Evolutionary conservation across 2,113 vertebrate species (phyloP).

Genomic region (Lepisosteus osseus): DNA sequence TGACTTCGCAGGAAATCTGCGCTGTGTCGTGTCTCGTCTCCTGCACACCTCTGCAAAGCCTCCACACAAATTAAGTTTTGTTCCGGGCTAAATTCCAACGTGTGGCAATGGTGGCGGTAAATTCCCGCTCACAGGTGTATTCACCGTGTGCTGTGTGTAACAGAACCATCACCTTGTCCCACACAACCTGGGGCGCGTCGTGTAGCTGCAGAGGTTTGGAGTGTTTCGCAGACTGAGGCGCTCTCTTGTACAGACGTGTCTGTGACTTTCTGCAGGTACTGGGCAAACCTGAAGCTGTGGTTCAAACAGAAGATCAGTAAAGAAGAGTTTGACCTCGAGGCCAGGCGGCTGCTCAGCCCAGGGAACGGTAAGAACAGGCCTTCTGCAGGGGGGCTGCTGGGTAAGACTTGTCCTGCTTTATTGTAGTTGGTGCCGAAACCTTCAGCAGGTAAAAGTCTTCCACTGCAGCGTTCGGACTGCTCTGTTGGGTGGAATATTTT

Average conservation of each 20-base stretch:
- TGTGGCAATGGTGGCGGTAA: too few species aligned
- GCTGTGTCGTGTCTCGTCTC: too few species aligned
- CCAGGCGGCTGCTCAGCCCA: conserved; percentile 86
- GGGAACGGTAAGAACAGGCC: conserved; percentile 74
- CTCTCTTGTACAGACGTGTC: not conserved
- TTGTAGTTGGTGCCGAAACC: too few species aligned
- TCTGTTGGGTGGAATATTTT: not conserved
- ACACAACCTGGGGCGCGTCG: not conserved
- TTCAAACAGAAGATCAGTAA: conserved; percentile 99
- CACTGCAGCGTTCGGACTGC: too few species aligned
- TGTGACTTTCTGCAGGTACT: conserved; percentile 72
- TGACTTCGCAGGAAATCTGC: too few species aligned
- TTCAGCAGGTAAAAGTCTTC: too few species aligned
- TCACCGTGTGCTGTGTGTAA: not conserved
- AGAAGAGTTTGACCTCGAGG: conserved; percentile 94
- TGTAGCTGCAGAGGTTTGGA: not conserved
- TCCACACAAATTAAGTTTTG: too few species aligned
- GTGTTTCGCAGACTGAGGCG: not conserved
- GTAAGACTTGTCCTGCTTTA: too few species aligned
- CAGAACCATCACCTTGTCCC: not conserved
- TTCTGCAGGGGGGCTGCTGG: not conserved
- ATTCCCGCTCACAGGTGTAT: too few species aligned
- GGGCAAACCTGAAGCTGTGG: conserved; percentile 96
- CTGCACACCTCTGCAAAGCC: too few species aligned
- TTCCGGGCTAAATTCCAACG: too few species aligned